Percentiles rank a stretch among this genome's conserved stretches.
Conservation (phyloP, 2,113 vertebrate species). For the Puma concolor region DNA sequence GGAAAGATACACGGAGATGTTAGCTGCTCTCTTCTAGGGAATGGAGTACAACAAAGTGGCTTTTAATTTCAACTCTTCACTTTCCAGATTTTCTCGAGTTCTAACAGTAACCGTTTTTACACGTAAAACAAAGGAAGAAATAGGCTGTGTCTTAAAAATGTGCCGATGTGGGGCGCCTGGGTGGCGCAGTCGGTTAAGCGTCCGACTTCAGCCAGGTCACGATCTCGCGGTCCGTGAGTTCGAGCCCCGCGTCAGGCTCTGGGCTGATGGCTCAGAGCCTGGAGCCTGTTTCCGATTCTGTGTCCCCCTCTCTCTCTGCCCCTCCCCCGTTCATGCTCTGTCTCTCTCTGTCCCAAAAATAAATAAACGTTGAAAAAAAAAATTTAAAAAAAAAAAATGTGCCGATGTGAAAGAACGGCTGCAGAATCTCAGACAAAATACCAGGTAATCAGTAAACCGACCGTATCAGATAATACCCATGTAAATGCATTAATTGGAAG, state of each 20-base stretch:
- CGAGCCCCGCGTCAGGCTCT: too few species aligned
- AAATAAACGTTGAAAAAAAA: too few species aligned
- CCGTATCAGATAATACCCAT: not conserved
- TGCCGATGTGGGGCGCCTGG: not conserved
- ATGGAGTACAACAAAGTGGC: not conserved
- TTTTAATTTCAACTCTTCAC: conserved; percentile 35
- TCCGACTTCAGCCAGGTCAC: too few species aligned
- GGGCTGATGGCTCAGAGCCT: too few species aligned
- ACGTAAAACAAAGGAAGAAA: not conserved
- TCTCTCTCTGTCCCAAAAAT: too few species aligned
- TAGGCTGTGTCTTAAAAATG: not conserved
- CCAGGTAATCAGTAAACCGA: not conserved
- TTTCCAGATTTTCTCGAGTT: not conserved
- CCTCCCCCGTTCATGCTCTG: too few species aligned
- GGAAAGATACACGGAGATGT: not conserved
- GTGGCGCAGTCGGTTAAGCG: too few species aligned
- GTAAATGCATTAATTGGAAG: conserved; percentile 49
- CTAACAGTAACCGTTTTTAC: not conserved
- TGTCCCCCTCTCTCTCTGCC: too few species aligned
- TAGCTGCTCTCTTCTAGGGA: not conserved
- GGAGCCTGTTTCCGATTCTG: too few species aligned
- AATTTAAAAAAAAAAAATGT: too few species aligned
- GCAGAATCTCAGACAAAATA: conserved; percentile 23
- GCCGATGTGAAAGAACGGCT: not conserved
- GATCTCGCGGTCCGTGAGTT: too few species aligned